Evolutionary conservation across 2,797 vertebrate species (phyloP).

Genomic region (Adrianichthys oophorus): DNA sequence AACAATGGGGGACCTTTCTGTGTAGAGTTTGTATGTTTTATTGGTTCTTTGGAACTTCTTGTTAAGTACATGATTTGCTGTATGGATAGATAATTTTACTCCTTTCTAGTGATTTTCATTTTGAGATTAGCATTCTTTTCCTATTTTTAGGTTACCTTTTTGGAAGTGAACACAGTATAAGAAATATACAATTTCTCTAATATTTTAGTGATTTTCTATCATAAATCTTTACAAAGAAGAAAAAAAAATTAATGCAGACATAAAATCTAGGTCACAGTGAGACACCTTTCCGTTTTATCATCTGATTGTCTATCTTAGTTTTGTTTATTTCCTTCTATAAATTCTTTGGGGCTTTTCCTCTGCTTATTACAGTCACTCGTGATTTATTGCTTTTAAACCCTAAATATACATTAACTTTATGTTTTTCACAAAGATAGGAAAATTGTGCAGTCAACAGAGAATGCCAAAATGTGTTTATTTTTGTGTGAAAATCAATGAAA

Average conservation of each 20-base stretch:
- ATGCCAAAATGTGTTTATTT: no score
- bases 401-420: not conserved
- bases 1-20: no score
- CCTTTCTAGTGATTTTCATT: no score
- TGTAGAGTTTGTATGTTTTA: no score
- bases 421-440: conserved; percentile 24
- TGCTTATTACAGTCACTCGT: conserved; percentile 6
- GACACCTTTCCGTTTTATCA: not conserved
- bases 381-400: not conserved
- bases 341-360: conserved; percentile 2
- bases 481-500: no score
- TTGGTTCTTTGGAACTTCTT: no score
- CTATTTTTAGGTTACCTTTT: no score
- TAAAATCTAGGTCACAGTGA: conserved; percentile 15
- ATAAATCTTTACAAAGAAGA: no score
- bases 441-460: not conserved
- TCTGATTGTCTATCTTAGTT: not conserved
- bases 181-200: not conserved
- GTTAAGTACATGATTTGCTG: no score
- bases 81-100: no score
- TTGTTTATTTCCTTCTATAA: not conserved
- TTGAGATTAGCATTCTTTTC: no score
- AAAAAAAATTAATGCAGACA: not conserved
- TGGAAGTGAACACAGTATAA: no score
- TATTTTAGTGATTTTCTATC: not conserved